Conservation (phyloP, 2,797 vertebrate genomes). For the Darevskia mixta region DNA sequence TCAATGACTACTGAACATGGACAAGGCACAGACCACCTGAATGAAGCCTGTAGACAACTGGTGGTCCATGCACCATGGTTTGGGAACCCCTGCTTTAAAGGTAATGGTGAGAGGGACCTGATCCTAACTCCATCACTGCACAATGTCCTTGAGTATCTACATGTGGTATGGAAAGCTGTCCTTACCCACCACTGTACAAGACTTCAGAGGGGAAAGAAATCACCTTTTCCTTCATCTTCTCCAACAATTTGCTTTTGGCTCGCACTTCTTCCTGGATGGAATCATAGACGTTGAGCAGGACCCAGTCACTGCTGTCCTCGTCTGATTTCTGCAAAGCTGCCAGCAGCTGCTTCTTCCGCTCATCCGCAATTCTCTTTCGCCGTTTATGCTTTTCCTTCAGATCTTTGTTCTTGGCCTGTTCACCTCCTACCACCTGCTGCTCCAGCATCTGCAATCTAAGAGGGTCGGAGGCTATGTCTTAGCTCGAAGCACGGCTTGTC, state of each 20-base stretch:
- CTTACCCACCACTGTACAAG: neutral
- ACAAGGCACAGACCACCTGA: neutral
- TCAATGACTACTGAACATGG: no score
- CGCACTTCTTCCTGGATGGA: conserved; percentile 91
- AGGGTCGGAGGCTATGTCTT: neutral
- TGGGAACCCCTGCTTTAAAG: no score
- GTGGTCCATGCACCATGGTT: no score
- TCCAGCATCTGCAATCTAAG: conserved; percentile 90
- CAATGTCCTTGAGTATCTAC: neutral
- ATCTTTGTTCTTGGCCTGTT: conserved; percentile 90
- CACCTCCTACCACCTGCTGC: conserved; percentile 87
- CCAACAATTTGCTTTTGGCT: conserved; percentile 87
- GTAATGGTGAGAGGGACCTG: neutral
- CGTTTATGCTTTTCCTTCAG: conserved; percentile 83
- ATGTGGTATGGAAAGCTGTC: neutral
- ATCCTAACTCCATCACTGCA: neutral
- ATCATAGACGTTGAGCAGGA: conserved; percentile 86
- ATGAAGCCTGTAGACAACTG: no score
- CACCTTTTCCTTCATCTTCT: conserved; percentile 89
- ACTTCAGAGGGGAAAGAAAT: conserved; percentile 26
- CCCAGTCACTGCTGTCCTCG: conserved; percentile 84
- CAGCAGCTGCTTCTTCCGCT: conserved; percentile 85
- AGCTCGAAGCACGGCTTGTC: neutral
- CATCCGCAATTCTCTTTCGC: conserved; percentile 82
- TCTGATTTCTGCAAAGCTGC: conserved; percentile 81